A percentile compares a stretch with the other conserved stretches of the same genome.
Evolutionary conservation across 2,797 vertebrate genomes (phyloP).

Genomic region (Garrulus glandarius): DNA sequence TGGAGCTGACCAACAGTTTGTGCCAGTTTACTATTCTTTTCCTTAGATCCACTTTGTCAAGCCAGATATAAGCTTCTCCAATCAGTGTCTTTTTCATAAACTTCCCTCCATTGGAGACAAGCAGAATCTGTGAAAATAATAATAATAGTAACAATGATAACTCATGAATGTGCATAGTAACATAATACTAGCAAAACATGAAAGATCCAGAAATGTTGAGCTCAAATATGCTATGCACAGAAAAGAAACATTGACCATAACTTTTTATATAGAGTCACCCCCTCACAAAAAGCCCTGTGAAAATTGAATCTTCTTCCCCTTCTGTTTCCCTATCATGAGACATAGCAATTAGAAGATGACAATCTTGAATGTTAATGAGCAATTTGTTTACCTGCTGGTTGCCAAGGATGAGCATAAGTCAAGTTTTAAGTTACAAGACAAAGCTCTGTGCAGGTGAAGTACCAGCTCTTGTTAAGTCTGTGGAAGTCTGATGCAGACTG

Average conservation of each 20-base stretch:
- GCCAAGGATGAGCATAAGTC: background rate
- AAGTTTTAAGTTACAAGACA: background rate
- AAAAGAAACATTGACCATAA: background rate
- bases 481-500: too few species aligned
- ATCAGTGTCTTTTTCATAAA: constrained; percentile 99
- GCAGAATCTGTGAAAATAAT: constrained; percentile 82
- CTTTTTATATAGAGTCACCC: background rate
- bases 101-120: constrained; percentile 97
- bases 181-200: background rate
- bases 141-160: background rate
- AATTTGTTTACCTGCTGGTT: background rate
- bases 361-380: background rate
- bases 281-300: background rate
- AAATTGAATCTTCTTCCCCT: background rate
- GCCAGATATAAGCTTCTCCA: constrained; percentile 96
- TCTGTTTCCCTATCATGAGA: background rate
- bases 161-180: background rate
- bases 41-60: constrained; percentile 98
- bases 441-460: background rate
- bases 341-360: background rate
- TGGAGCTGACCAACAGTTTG: constrained; percentile 91
- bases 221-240: background rate
- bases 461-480: background rate
- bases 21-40: constrained; percentile 98
- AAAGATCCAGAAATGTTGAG: background rate